These are phyloP conservation scores for Campoletis raptor DNA, from an alignment of 2,888 invertebrate genomes.

Conservation along the genomic window DNA sequence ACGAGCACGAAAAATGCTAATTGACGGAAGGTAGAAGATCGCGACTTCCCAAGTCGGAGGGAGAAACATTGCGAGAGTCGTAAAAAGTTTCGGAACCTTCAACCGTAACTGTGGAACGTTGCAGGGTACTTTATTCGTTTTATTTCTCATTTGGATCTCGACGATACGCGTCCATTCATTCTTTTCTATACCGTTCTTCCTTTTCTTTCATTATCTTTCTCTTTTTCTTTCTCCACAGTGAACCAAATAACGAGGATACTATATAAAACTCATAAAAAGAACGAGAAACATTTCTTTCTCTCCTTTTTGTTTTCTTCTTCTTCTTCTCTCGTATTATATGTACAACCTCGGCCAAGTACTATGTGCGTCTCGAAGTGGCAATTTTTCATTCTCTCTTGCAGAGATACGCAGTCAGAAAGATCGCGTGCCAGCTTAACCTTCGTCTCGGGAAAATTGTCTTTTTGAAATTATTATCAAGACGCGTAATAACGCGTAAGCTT, in stretches of 20 bases:
- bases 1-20: conserved; percentile 67
- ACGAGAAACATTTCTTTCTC: conserved; percentile 9
- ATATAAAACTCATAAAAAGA: conserved; percentile 48
- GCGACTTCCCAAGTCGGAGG: conserved; percentile 49
- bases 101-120: conserved; percentile 5
- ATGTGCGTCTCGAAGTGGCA: not conserved
- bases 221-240: not conserved
- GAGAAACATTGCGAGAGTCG: conserved; percentile 61
- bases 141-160: conserved; percentile 56
- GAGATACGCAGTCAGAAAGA: not conserved
- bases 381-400: conserved; percentile 10
- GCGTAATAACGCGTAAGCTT: conserved; percentile 25
- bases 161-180: conserved; percentile 59
- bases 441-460: not conserved
- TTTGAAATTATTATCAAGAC: conserved; percentile 47
- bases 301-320: conserved; percentile 3
- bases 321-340: not conserved
- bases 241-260: conserved; percentile 41
- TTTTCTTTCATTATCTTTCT: conserved; percentile 10
- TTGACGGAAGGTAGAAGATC: conserved; percentile 58
- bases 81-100: conserved; percentile 61
- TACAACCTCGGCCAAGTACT: not conserved
- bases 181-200: conserved; percentile 26
- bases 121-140: conserved; percentile 45
- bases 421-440: conserved; percentile 21